These are phyloP conservation scores for Ooceraea biroi DNA, from an alignment of 1,140 invertebrate species.

Conservation along the genomic window DNA sequence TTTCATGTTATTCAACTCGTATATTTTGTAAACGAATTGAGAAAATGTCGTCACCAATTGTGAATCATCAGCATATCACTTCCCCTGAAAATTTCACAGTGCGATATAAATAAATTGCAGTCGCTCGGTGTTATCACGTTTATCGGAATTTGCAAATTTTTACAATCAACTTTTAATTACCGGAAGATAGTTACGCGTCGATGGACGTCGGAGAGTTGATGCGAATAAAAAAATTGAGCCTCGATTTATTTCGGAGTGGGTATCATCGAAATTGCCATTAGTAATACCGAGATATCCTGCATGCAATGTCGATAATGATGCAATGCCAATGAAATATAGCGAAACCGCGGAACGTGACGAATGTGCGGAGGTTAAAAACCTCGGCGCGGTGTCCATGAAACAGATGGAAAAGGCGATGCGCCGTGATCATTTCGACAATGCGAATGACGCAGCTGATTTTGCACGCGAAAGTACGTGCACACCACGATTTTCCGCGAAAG, in stretches of 20 bases:
- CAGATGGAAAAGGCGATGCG: conserved; percentile 48
- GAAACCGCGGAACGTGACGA: conserved; percentile 50
- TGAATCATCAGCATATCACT: too few species aligned
- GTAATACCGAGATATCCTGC: not conserved
- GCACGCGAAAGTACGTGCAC: conserved; percentile 25
- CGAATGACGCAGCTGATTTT: conserved; percentile 51
- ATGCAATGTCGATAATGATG: conserved; percentile 29
- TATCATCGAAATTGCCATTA: conserved; percentile 21
- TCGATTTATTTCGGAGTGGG: not conserved
- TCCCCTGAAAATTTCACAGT: too few species aligned
- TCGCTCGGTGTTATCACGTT: too few species aligned
- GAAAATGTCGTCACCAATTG: too few species aligned
- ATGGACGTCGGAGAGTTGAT: too few species aligned
- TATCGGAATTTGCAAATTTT: too few species aligned
- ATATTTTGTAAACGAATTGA: too few species aligned
- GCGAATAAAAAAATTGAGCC: too few species aligned
- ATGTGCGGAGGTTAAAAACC: conserved; percentile 48
- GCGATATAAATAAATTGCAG: too few species aligned
- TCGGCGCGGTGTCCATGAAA: conserved; percentile 50
- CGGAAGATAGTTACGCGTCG: too few species aligned
- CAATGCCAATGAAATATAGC: conserved; percentile 38
- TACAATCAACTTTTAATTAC: too few species aligned
- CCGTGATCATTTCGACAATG: conserved; percentile 55
- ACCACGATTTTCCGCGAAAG: conserved; percentile 57
- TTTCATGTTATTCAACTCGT: too few species aligned